Evolutionary conservation across 2,113 vertebrate species (phyloP), one percentile per base, ranked within the genome.

Genomic region (Thamnophis sirtalis): DNA sequence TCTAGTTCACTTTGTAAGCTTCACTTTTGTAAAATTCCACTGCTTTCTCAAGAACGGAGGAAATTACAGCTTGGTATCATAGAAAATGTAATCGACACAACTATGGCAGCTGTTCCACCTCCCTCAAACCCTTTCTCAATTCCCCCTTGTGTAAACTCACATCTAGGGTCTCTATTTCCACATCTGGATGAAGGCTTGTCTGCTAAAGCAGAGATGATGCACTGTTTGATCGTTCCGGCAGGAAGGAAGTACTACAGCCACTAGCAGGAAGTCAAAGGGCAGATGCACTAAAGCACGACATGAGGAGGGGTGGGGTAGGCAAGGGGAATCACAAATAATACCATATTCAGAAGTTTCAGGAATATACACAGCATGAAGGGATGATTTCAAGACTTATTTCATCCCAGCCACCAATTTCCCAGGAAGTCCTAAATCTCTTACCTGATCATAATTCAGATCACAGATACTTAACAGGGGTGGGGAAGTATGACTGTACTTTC

Each of bases 231-330:
- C 13, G 48, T 56, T 86, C 10, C 17, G 48, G 88, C 91, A 92
- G 91, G 88, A 92, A 92, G 91, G 91, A 92, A 92, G 56, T n/a
- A 15, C 91, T 56, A 89, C 86, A 9, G 91, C 48, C 91, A 24
- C 73, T 88, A 89, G 91, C 91, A 92, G 91, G 91, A 92, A 92
- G 91, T 88, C 55, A 38, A 54, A 92, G n/a, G 80, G 91, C 91
- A 92, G 88, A 84, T 86, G 80, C 91, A 86, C 80, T 89, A 43
- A 63, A 86, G 10, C 13, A 43, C 1, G 91, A 89, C 63, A 84
- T 38, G 24, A 3, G 43, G n/a, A 21, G 80, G 21, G 11, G 73
- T 13, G 22, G 6, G 87, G 87, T 54, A 33, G 3, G 28, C 0
- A 49, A 9, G 84, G 33, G 90, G 43, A 49, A 50, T 48, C 22